These are phyloP conservation scores for Odontamblyopus lacepedii DNA, from an alignment of 2,797 vertebrate genomes.

Conservation along the genomic window DNA sequence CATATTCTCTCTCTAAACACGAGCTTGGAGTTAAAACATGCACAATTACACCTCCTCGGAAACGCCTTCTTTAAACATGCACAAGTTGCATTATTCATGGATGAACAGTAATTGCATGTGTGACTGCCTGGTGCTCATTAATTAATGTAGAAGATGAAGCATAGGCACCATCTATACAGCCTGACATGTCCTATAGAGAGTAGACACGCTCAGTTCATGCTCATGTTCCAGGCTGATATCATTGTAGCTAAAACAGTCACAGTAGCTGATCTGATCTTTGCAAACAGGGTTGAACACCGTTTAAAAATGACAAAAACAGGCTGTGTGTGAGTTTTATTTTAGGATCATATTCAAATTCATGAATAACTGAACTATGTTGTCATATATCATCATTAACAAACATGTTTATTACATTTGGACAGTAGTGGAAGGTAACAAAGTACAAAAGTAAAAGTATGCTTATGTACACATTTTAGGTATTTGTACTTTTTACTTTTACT, in stretches of 20 bases:
- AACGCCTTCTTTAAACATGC: background rate
- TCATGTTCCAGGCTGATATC: background rate
- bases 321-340: background rate
- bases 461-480: too few species aligned
- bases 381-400: background rate
- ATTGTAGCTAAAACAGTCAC: background rate
- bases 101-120: background rate
- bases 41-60: background rate
- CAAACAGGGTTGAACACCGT: too few species aligned
- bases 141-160: constrained; percentile 1
- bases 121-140: background rate
- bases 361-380: background rate
- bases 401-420: background rate
- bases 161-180: background rate
- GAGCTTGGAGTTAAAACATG: background rate
- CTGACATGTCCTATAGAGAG: background rate
- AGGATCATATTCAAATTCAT: background rate
- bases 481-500: too few species aligned
- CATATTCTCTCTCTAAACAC: background rate
- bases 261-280: background rate
- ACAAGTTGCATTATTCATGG: constrained; percentile 4
- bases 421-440: too few species aligned
- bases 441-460: too few species aligned
- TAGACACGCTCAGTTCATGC: background rate
- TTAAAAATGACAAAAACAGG: background rate